Evolutionary conservation across 2,888 invertebrate species (phyloP).

Genomic region (Drosophila kuntzei): DNA sequence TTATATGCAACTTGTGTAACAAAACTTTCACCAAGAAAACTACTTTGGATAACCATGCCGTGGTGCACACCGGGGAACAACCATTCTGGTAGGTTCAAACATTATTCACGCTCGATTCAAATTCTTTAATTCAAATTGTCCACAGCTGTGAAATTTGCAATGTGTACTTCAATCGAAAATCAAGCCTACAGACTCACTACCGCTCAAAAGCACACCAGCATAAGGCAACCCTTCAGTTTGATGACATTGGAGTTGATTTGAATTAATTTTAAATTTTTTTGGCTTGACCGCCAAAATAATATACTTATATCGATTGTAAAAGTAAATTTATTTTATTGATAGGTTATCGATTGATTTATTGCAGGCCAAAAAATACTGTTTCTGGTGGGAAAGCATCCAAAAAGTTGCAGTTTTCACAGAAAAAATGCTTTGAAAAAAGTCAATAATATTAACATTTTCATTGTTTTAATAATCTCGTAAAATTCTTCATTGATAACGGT

Average conservation of each 20-base stretch:
- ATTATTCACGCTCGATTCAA: background rate
- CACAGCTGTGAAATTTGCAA: slow-evolving; percentile 54
- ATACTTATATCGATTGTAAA: background rate
- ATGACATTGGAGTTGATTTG: slow-evolving; percentile 1
- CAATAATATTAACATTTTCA: no score
- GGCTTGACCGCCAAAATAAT: background rate
- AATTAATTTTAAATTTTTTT: slow-evolving; percentile 1
- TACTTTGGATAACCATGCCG: slow-evolving; percentile 35
- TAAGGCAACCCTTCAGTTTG: slow-evolving; percentile 4
- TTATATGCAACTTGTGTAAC: slow-evolving; percentile 37
- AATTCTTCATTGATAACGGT: no score
- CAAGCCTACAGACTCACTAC: slow-evolving; percentile 43
- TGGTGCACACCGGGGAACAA: slow-evolving; percentile 61
- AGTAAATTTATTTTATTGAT: background rate
- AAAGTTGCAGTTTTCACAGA: no score
- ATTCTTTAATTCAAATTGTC: background rate
- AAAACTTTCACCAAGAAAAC: slow-evolving; percentile 40
- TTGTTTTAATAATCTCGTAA: no score
- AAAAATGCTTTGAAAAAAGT: no score
- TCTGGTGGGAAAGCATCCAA: no score
- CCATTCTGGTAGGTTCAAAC: slow-evolving; percentile 46
- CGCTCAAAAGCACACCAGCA: slow-evolving; percentile 45
- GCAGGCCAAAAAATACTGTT: no score
- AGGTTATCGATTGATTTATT: background rate
- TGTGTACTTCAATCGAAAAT: slow-evolving; percentile 53